Conservation (phyloP, 2,888 invertebrate genomes). For the Hydropsyche betteni region DNA sequence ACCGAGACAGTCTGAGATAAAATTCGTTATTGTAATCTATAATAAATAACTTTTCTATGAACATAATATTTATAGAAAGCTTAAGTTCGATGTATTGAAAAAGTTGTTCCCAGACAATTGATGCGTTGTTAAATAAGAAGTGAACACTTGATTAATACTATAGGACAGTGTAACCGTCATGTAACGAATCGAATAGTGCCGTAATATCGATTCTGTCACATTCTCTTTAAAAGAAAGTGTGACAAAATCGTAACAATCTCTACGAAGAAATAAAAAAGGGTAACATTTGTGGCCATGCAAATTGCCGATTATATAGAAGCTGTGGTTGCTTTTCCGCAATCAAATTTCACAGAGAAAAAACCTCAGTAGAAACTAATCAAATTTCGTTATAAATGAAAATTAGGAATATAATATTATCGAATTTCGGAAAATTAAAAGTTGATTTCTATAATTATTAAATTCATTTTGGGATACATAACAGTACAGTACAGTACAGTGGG, state of each 20-base stretch:
- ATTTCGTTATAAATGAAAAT: not conserved
- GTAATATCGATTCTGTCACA: slow-evolving; percentile 40
- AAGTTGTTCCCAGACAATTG: no score
- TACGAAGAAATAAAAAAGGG: slow-evolving; percentile 16
- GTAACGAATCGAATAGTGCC: slow-evolving; percentile 37
- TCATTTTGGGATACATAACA: no score
- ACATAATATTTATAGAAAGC: no score
- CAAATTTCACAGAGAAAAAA: slow-evolving; percentile 10
- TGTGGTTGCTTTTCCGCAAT: slow-evolving; percentile 29
- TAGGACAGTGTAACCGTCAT: slow-evolving; percentile 33
- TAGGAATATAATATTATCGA: no score
- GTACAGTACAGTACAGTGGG: no score
- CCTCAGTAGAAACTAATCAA: slow-evolving; percentile 9
- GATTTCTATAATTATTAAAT: no score
- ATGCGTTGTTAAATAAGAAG: slow-evolving; percentile 12
- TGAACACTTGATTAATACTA: not conserved
- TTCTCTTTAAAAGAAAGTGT: slow-evolving; percentile 45
- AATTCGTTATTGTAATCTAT: no score
- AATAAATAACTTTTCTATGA: no score
- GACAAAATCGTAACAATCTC: slow-evolving; percentile 43
- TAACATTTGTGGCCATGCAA: slow-evolving; percentile 40
- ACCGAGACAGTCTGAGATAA: no score
- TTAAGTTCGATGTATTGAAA: no score
- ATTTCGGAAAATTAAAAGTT: no score
- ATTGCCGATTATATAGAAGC: slow-evolving; percentile 34